Conservation (phyloP, 2,113 vertebrate genomes). For the Brachionichthys hirsutus region DNA sequence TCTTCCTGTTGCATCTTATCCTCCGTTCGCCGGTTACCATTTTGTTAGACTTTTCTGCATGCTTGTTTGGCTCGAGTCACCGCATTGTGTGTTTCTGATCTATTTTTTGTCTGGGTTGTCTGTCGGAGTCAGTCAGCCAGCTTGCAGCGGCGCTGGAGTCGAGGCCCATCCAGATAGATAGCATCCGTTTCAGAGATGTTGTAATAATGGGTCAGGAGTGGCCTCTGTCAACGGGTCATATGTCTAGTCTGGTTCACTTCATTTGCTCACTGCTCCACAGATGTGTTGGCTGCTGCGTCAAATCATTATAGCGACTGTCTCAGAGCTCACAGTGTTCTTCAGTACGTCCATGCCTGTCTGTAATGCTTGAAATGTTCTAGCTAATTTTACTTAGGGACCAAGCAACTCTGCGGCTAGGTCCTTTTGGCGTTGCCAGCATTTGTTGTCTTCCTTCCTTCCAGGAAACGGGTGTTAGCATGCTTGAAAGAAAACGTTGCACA, state of each 20-base stretch:
- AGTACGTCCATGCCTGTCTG: background rate
- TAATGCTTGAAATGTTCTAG: background rate
- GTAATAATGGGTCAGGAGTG: slow-evolving; percentile 54
- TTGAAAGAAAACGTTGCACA: no score
- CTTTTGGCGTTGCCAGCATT: no score
- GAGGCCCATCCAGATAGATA: slow-evolving; percentile 58
- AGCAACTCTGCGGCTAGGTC: no score
- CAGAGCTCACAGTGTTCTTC: slow-evolving; percentile 13
- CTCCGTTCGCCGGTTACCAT: slow-evolving; percentile 34
- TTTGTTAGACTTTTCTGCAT: slow-evolving; percentile 31
- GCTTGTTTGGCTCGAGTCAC: slow-evolving; percentile 38
- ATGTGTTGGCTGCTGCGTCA: slow-evolving; percentile 24
- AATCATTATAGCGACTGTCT: slow-evolving; percentile 8
- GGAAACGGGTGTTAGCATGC: no score
- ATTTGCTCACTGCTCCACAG: slow-evolving; percentile 32
- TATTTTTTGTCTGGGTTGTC: slow-evolving; percentile 42
- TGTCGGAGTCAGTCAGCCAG: slow-evolving; percentile 41
- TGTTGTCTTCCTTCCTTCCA: no score
- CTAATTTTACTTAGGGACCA: no score
- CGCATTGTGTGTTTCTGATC: slow-evolving; percentile 18
- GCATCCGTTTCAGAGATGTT: slow-evolving; percentile 67
- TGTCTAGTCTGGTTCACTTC: slow-evolving; percentile 34
- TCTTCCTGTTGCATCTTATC: slow-evolving; percentile 42
- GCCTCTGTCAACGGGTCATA: slow-evolving; percentile 45
- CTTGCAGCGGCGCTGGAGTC: slow-evolving; percentile 38